Base-by-base conservation (phyloP, 2,797 vertebrate species). In the Neostethus bicornis region DNA sequence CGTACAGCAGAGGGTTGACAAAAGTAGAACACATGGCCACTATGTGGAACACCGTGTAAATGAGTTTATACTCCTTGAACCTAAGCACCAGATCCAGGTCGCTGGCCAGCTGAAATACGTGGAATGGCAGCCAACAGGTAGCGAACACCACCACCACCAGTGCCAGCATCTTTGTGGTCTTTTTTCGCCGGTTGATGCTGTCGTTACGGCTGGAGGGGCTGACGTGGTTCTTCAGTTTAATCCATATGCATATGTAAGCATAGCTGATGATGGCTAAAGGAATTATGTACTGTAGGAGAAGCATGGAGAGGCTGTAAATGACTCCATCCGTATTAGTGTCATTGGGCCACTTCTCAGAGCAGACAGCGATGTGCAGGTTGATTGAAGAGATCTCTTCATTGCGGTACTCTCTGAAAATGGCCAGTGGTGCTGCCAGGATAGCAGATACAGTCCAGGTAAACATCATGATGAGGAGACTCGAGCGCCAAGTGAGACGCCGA, bases 11-110 rank as follows among this genome's bases (percentile, higher is more conserved):
- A 3, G 95, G 95, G 77, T 97, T 97, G 66, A 90, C 86, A 64
- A 95, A 97, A 0, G 95, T 97, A 1, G 95, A 96, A 66, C 95
- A 96, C 95, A 97, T 97, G 20, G 95, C 95, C 50, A 95, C 87
- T 0, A 97, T 94, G 1, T 97, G 95, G 80, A 97, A 96, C 49
- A 96, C 73, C 0, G 92, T 95, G 72, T 96, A 97, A 46, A 97
- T 92, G 14, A 97, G 91, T 87, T 97, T 96, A 83, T 97, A 96
- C 51, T 97, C 95, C 16, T 92, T 91, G 37, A 96, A 90, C 69
- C 91, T 87, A 35, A 96, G 91, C 25, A 93, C 91, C 79, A 95
- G 81, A 75, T 95, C 95, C 63, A 97, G 88, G 56, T 97, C 95
- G 1, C 93, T 94, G 59, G 94, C 93, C 74, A 97, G 84, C 84